Evolutionary conservation across 2,113 vertebrate genomes (phyloP).

Genomic region (Rhadina sibilatrix): DNA sequence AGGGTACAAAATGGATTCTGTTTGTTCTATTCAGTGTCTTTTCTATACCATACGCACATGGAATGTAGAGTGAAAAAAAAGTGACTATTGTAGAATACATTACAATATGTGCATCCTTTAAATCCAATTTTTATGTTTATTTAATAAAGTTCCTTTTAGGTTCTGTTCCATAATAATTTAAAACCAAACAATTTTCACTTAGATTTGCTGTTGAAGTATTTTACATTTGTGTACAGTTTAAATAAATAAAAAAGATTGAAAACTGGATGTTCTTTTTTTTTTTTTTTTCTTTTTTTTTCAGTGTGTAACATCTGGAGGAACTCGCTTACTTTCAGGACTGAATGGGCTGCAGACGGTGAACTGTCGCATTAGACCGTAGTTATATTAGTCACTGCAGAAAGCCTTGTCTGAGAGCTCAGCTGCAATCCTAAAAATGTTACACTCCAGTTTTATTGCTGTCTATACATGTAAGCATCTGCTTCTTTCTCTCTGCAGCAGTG

Average conservation of each 20-base stretch:
- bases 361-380: constrained; percentile 21
- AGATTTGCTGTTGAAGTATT: constrained; percentile 81
- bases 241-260: constrained; percentile 88
- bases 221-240: constrained; percentile 94
- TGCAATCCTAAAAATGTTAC: constrained; percentile 32
- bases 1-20: constrained; percentile 90
- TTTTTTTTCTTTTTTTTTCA: neutral
- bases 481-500: neutral
- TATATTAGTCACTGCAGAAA: constrained; percentile 43
- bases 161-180: constrained; percentile 95
- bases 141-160: constrained; percentile 97
- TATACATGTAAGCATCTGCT: constrained; percentile 44
- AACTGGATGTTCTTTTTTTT: constrained; percentile 35
- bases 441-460: neutral
- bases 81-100: constrained; percentile 71
- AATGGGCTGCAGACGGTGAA: constrained; percentile 27
- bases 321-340: constrained; percentile 23
- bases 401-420: constrained; percentile 55
- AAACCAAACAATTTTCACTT: constrained; percentile 89
- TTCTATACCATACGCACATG: constrained; percentile 88
- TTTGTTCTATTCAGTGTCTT: constrained; percentile 86
- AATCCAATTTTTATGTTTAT: constrained; percentile 90
- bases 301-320: constrained; percentile 50
- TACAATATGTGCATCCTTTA: constrained; percentile 76
- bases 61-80: constrained; percentile 75